Evolutionary conservation across 1,140 invertebrate species (phyloP).

Genomic region (Ooceraea biroi): DNA sequence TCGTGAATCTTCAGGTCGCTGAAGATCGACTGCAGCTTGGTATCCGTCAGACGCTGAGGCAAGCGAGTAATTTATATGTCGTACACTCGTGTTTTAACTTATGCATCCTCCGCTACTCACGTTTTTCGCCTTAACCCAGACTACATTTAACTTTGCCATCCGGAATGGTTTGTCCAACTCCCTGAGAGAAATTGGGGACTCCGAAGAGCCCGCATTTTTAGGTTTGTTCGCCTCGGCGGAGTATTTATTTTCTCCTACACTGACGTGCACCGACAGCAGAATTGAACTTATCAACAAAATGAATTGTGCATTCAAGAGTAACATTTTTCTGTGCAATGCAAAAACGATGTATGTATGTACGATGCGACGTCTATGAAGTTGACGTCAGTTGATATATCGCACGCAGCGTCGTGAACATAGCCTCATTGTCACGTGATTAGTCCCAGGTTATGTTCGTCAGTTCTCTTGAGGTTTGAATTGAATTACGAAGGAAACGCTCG

Average conservation of each 20-base stretch:
- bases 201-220: slow-evolving; percentile 80
- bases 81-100: neutral
- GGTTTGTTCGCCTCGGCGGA: slow-evolving; percentile 87
- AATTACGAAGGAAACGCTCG: neutral
- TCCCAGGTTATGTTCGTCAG: neutral
- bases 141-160: slow-evolving; percentile 93
- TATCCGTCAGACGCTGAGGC: slow-evolving; percentile 92
- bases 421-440: neutral
- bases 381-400: neutral
- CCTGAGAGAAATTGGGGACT: slow-evolving; percentile 86
- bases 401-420: neutral
- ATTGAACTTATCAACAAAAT: slow-evolving; percentile 52
- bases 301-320: neutral
- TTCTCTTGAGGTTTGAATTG: neutral
- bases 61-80: neutral
- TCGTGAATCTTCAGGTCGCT: slow-evolving; percentile 96
- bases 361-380: no score
- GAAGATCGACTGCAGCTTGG: slow-evolving; percentile 94
- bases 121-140: slow-evolving; percentile 94
- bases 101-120: slow-evolving; percentile 84
- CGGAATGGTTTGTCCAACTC: slow-evolving; percentile 92
- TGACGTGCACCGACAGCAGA: slow-evolving; percentile 64
- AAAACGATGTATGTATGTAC: no score
- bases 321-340: slow-evolving; percentile 21
- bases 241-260: slow-evolving; percentile 86